phyloP scores from a whole-genome alignment of 2,113 vertebrate genomes.

The Poecile atricapillus region DNA sequence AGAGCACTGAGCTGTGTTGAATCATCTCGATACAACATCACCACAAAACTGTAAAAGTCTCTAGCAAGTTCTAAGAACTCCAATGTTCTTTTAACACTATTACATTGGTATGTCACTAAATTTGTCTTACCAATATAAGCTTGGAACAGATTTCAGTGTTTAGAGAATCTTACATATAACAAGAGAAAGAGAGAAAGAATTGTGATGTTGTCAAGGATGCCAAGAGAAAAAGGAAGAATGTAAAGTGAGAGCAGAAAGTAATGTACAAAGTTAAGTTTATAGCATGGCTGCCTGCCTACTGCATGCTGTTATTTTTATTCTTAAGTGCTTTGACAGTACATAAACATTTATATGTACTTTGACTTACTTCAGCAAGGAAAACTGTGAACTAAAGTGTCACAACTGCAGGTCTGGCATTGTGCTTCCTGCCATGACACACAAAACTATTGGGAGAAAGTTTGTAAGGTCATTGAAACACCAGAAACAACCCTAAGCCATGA shows the following conservation, averaged over 20 bases:
- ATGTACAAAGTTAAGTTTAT: neutral
- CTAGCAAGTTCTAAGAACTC: neutral
- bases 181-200: neutral
- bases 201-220: neutral
- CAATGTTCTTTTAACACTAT: neutral
- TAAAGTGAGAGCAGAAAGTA: neutral
- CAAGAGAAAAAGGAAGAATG: neutral
- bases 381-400: neutral
- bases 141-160: neutral
- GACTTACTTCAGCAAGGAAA: neutral
- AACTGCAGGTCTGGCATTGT: neutral
- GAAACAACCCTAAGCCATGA: neutral
- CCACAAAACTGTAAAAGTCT: neutral
- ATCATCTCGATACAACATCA: neutral
- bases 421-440: neutral
- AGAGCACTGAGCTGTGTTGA: neutral
- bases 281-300: neutral
- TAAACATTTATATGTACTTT: constrained; percentile 20
- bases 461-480: neutral
- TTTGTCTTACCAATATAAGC: neutral
- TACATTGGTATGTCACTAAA: neutral
- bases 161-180: neutral
- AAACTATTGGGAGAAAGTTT: neutral
- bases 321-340: neutral
- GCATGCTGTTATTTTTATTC: neutral